Percentiles rank a stretch among this genome's conserved stretches.
These are phyloP conservation scores for Synanthedon formicaeformis DNA, from an alignment of 2,888 invertebrate species.

Conservation along the genomic window DNA sequence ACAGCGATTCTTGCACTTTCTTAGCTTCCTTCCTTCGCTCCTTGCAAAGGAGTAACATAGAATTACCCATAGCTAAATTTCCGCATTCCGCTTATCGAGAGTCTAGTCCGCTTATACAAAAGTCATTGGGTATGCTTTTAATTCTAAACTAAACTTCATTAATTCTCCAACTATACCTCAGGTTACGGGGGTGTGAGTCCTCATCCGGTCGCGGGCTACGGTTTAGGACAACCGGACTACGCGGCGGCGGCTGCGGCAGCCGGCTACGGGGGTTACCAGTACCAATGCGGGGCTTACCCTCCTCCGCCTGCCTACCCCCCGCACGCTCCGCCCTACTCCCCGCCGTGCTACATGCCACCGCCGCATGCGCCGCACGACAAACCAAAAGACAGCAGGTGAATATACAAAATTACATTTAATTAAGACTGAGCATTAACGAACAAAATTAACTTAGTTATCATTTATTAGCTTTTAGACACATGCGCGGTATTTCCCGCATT, in stretches of 20 bases:
- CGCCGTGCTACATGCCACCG: constrained; percentile 90
- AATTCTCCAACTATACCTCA: constrained; percentile 24
- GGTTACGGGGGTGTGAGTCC: constrained; percentile 88
- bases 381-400: constrained; percentile 80
- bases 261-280: constrained; percentile 71
- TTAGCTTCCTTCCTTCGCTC: too few species aligned
- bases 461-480: too few species aligned
- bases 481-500: too few species aligned
- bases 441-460: too few species aligned
- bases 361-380: constrained; percentile 87
- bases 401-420: constrained; percentile 17
- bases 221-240: constrained; percentile 85
- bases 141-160: too few species aligned
- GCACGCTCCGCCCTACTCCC: constrained; percentile 80
- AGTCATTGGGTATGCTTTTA: too few species aligned
- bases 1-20: too few species aligned
- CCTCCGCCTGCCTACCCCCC: constrained; percentile 71
- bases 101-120: too few species aligned
- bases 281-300: constrained; percentile 73
- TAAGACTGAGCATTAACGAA: neutral
- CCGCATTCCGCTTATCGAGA: too few species aligned
- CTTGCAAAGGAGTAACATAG: too few species aligned
- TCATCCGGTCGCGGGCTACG: constrained; percentile 81
- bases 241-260: constrained; percentile 80
- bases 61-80: too few species aligned